A percentile compares a stretch with the other conserved stretches of the same genome.
Evolutionary conservation across 2,113 vertebrate species (phyloP).

Genomic region (Semicossyphus pulcher): DNA sequence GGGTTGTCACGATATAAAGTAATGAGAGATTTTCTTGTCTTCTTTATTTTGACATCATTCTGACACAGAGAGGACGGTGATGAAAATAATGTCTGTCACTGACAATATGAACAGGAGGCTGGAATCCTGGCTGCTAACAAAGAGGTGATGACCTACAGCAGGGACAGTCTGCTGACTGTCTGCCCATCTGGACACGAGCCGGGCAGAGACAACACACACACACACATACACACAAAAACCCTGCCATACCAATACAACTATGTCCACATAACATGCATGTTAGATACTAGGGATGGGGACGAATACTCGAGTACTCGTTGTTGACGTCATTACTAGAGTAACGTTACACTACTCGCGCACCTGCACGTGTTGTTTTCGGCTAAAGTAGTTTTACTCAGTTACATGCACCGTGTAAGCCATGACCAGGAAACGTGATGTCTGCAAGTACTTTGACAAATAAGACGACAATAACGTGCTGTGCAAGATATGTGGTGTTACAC

Average conservation of each 20-base stretch:
- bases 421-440: too few relatives aligned
- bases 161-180: slow-evolving; percentile 12
- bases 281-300: too few relatives aligned
- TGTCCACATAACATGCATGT: not conserved
- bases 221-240: not conserved
- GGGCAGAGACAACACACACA: not conserved
- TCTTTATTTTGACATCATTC: not conserved
- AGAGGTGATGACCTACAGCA: slow-evolving; percentile 20
- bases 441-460: too few relatives aligned
- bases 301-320: too few relatives aligned
- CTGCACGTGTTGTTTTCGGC: too few relatives aligned
- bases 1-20: slow-evolving; percentile 23
- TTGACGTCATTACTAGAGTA: too few relatives aligned
- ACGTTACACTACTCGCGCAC: too few relatives aligned
- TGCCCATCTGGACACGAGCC: slow-evolving; percentile 26
- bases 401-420: too few relatives aligned
- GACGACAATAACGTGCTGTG: too few relatives aligned
- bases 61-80: slow-evolving; percentile 12
- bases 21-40: not conserved
- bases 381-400: too few relatives aligned
- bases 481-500: too few relatives aligned
- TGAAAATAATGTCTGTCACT: slow-evolving; percentile 11
- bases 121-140: slow-evolving; percentile 23
- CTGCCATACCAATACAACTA: not conserved
- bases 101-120: slow-evolving; percentile 13